Evolutionary conservation across 2,113 vertebrate genomes (phyloP).

Genomic region (Odocoileus hemionus): DNA sequence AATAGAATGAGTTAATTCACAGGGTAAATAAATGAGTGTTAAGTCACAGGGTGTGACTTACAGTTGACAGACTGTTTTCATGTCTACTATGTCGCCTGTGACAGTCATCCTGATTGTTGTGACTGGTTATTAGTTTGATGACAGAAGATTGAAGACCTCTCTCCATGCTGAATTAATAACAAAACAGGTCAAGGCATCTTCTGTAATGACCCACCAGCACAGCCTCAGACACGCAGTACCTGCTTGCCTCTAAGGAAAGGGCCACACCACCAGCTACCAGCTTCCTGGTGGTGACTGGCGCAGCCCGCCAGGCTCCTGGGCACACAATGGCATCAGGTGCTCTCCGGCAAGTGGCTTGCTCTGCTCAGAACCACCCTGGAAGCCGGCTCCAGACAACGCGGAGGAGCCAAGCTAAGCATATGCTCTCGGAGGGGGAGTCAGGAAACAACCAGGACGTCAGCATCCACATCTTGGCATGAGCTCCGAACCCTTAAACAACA

Average conservation of each 20-base stretch:
- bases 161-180: neutral
- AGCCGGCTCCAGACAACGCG: conserved; percentile 47
- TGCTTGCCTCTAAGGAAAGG: neutral
- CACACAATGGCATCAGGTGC: conserved; percentile 54
- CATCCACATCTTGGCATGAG: conserved; percentile 51
- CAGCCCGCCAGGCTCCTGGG: neutral
- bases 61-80: neutral
- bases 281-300: neutral
- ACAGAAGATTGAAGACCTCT: neutral
- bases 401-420: conserved; percentile 70
- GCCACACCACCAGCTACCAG: neutral
- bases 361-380: conserved; percentile 57
- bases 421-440: conserved; percentile 67
- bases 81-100: neutral
- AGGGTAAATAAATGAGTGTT: too few species aligned
- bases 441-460: conserved; percentile 58
- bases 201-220: neutral
- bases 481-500: conserved; percentile 37
- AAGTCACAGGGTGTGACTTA: neutral
- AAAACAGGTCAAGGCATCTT: neutral
- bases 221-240: neutral
- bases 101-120: neutral
- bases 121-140: neutral
- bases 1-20: neutral
- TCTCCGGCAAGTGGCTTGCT: conserved; percentile 29